Conservation (phyloP, 2,797 vertebrate species). For the Dipus sagitta region DNA sequence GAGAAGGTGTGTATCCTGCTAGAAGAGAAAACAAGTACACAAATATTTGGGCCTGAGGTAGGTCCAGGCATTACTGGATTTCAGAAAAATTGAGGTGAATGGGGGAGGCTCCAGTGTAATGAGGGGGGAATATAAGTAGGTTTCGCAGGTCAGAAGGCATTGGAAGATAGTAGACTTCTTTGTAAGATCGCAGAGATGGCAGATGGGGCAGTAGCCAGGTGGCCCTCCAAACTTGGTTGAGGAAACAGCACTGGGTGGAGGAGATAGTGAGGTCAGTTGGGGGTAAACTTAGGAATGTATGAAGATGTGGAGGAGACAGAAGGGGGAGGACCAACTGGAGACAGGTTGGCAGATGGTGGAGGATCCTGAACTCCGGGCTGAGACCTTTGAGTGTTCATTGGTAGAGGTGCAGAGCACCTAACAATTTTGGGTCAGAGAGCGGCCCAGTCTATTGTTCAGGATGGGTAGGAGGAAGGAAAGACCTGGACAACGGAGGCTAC, state of each 20-base stretch:
- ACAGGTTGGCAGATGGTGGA: not conserved
- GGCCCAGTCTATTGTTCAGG: too few species aligned
- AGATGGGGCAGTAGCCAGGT: not conserved
- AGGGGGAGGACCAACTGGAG: not conserved
- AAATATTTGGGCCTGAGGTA: not conserved
- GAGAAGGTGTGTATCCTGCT: not conserved
- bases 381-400: not conserved
- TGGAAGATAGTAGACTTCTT: not conserved
- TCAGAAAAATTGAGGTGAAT: not conserved
- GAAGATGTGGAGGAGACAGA: not conserved
- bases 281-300: not conserved
- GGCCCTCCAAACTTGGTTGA: not conserved
- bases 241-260: not conserved
- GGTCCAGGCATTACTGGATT: not conserved
- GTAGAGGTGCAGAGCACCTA: not conserved
- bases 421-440: not conserved
- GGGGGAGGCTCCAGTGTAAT: not conserved
- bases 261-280: not conserved
- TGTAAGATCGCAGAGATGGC: not conserved
- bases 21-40: not conserved
- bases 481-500: not conserved
- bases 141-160: not conserved
- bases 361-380: not conserved
- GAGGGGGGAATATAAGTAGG: not conserved
- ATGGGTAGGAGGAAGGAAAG: not conserved